phyloP scores from a whole-genome alignment of 2,797 vertebrate genomes.

The Anisognathus igniventris region DNA sequence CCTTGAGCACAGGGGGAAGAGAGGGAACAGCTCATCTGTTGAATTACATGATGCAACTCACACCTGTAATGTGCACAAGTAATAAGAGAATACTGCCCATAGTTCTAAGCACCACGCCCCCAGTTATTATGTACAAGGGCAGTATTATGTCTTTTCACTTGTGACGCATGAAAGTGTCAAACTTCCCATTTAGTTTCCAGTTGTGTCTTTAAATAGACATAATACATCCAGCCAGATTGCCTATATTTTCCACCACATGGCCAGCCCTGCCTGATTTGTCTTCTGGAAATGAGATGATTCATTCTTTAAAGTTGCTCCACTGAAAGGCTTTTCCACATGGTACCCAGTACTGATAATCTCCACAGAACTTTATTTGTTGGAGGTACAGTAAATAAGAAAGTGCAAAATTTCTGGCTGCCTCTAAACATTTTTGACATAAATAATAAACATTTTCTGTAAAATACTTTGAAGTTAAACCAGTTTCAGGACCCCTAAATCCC shows the following conservation, averaged over 20 bases:
- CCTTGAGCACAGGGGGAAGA: not conserved
- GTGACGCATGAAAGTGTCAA: not conserved
- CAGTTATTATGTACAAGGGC: not conserved
- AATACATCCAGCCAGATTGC: conserved; percentile 1
- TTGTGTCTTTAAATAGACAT: conserved; percentile 38
- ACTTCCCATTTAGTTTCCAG: conserved; percentile 27
- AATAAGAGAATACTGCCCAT: not conserved
- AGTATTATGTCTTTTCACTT: not conserved
- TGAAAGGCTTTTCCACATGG: not conserved
- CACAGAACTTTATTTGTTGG: not conserved
- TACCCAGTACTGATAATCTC: not conserved
- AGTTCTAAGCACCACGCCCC: not conserved
- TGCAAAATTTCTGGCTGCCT: not conserved
- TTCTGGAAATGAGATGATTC: conserved; percentile 23
- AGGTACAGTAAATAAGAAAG: not conserved
- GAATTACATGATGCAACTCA: not conserved
- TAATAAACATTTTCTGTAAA: not conserved
- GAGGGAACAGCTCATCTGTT: not conserved
- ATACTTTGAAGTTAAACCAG: not conserved
- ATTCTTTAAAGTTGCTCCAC: not conserved
- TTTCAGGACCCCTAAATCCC: not conserved
- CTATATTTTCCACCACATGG: conserved; percentile 41
- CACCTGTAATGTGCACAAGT: not conserved
- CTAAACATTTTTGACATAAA: not conserved
- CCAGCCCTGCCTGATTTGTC: not conserved